Conservation (phyloP, 2,797 vertebrate genomes). For the Percopsis omiscomaycus region DNA sequence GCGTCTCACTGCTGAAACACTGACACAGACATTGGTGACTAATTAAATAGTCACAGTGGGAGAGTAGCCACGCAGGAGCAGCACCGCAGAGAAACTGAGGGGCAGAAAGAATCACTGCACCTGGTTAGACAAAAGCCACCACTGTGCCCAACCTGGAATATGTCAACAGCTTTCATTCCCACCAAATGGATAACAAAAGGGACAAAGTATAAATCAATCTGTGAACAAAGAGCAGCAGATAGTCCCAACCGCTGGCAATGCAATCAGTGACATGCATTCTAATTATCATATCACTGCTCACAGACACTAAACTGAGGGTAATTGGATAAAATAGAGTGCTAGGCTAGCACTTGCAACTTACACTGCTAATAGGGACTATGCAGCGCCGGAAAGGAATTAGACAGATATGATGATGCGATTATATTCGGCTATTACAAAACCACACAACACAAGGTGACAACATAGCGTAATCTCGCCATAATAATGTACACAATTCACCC, state of each 20-base stretch:
- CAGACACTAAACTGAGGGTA: neutral
- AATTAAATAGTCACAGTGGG: constrained; percentile 77
- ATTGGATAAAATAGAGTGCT: too few species aligned
- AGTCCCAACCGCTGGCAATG: constrained; percentile 46
- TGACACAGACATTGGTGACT: constrained; percentile 67
- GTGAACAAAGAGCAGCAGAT: constrained; percentile 53
- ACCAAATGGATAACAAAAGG: constrained; percentile 46
- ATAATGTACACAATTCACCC: neutral
- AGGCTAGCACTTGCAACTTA: neutral
- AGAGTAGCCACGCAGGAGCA: constrained; percentile 60
- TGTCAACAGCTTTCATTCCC: constrained; percentile 73
- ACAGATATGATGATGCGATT: too few species aligned
- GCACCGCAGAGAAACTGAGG: constrained; percentile 46
- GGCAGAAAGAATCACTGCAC: constrained; percentile 66
- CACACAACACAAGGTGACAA: too few species aligned
- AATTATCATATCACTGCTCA: constrained; percentile 39
- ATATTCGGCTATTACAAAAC: too few species aligned
- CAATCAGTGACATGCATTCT: constrained; percentile 30
- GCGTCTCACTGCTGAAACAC: constrained; percentile 52
- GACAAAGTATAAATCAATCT: constrained; percentile 61
- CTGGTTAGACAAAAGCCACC: constrained; percentile 72
- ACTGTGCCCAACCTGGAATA: constrained; percentile 55
- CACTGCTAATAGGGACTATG: too few species aligned
- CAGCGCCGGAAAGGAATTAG: too few species aligned
- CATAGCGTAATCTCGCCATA: too few species aligned